Base-by-base conservation (phyloP, 1,140 invertebrate genomes). In the Chelonus insularis region DNA sequence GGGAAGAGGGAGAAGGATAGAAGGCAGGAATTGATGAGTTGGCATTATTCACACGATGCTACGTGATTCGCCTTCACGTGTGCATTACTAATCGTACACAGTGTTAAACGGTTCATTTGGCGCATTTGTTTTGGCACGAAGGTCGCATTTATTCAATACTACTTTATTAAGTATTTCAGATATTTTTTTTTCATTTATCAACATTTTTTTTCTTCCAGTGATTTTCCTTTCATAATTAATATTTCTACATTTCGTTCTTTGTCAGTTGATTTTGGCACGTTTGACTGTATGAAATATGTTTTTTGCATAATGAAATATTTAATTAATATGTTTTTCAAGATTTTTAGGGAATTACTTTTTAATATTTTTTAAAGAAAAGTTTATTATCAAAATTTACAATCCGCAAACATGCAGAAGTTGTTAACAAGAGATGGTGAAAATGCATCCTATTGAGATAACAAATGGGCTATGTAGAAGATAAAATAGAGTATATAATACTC, bases 31-130 rank as follows among this genome's bases (percentile, higher is more conserved):
- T 37, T 12, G 58, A 54, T 60, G 58, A 60, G 32, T 60, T 34
- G 29, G 39, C 50, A 60, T 60, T 60, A 60, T 60, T 60, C 58
- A 60, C 48, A 34, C 50, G 11, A 20, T 43, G 58, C 4, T 60
- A 60, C 48, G 36, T 60, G 52, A 36, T 37, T 60, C 34, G 41
- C 39, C 12, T 32, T 16, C 37, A 43, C 48, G 36, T 60, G 34
- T 60, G 29, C 32, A 11, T 51, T 16, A 39, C 47, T 51, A 43
- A 60, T 54, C 58, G 50, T 60, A 39, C 50, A 60, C 20, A 29
- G 48, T 45, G 58, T 25, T 52, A 54, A 60, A 54, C 50, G 58
- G 48, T 61, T 61, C 21, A 61, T 55, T 60, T 61, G 29, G 51
- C 50, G 39, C 41, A 36, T 61, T 61, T 48, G 29, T 59, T 50